Conservation (phyloP, 1,140 invertebrate genomes). For the Spodoptera litura region DNA sequence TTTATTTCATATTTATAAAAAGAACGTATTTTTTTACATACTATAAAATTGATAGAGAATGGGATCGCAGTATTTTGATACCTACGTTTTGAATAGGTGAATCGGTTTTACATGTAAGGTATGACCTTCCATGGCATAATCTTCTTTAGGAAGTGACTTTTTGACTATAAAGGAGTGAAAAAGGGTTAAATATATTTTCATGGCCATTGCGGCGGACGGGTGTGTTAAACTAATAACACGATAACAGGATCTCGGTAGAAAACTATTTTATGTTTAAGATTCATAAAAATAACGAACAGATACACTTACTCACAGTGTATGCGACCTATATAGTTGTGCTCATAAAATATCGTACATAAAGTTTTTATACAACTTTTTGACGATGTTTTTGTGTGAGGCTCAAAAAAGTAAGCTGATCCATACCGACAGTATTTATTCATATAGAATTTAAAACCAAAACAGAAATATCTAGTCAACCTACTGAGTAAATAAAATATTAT, state of each 20-base stretch:
- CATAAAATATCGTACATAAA: constrained; percentile 14
- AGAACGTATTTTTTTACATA: too few species aligned
- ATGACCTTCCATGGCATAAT: constrained; percentile 1
- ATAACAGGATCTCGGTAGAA: not conserved
- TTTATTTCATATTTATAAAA: too few species aligned
- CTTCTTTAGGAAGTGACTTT: not conserved
- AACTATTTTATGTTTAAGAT: constrained; percentile 31
- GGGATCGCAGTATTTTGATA: not conserved
- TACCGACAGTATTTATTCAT: too few species aligned
- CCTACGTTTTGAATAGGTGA: not conserved
- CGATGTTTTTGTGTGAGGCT: too few species aligned
- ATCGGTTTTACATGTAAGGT: not conserved
- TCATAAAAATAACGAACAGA: constrained; percentile 30
- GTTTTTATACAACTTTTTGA: not conserved
- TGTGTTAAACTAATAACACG: constrained; percentile 9
- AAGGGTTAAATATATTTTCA: constrained; percentile 28
- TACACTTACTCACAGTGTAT: constrained; percentile 22
- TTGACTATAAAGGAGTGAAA: not conserved
- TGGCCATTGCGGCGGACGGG: not conserved
- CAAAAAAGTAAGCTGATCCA: too few species aligned
- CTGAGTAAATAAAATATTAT: too few species aligned
- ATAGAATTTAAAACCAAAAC: too few species aligned
- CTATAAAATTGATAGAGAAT: not conserved
- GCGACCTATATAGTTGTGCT: constrained; percentile 12
- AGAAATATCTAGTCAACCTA: too few species aligned